Base-by-base conservation (phyloP, 1,140 invertebrate genomes). In the Anastrepha ludens region DNA sequence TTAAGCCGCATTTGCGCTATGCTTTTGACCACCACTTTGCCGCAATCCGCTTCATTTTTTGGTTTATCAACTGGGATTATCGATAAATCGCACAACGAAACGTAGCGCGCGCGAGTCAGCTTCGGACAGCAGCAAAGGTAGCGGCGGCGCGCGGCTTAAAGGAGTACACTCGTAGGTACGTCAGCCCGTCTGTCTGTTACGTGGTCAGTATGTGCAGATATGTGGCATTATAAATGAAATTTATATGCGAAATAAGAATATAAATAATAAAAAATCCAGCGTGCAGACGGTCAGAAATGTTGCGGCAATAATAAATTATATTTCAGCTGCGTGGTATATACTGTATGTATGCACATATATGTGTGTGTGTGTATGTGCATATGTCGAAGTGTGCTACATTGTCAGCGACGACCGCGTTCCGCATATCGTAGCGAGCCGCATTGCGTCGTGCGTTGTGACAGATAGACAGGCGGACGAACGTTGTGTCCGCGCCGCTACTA, bases 21-120 rank as follows among this genome's bases (percentile, higher is more conserved):
- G 55, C 85, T 60, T 29, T 55, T 86, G 74, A 55, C 39, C 50
- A 13, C 74, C 44, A 55, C 74, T 41, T 86, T 86, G 55, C 59
- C 7, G 85, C 41, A 55, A 86, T 86, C 59, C 50, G 55, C 62
- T 62, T 60, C 39, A 13, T 59, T 41, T 85, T 86, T 86, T 60
- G 55, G 55, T 86, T 86, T 86, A 86, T 86, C 85, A 86, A 62
- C 59, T 44, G 13, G 85, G 85, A 86, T 86, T 86, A 86, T 86
- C 85, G 85, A 86, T 60, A 86, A 86, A 62, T 62, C 29, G 20
- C 41, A 17, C 20, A 62, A n/a, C 85, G 85, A 60, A 81, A 20
- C 11, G 74, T 20, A 81, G 15, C 41, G 41, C 70, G 44, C 70
- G 70, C 70, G 70, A 15, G 20, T 17, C 3, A 13, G 70, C 70